Conservation (phyloP, 2,113 vertebrate genomes). For the Xiphophorus hellerii region DNA sequence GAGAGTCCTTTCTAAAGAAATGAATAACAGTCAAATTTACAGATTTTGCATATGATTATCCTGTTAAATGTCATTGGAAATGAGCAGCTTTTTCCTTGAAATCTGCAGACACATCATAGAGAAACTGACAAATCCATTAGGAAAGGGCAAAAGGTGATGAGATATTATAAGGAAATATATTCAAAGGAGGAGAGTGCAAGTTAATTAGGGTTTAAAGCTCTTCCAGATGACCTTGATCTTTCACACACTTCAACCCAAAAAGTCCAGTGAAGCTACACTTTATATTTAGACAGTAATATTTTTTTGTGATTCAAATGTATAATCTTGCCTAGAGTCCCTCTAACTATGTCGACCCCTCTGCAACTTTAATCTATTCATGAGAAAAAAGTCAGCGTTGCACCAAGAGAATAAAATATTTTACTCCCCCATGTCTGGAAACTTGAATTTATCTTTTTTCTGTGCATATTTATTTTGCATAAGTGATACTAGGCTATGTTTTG, state of each 20-base stretch:
- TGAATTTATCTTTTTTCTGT: slow-evolving; percentile 17
- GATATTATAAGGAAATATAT: slow-evolving; percentile 37
- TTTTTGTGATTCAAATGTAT: slow-evolving; percentile 43
- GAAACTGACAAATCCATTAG: slow-evolving; percentile 16
- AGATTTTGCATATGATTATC: slow-evolving; percentile 15
- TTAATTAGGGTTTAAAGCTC: slow-evolving; percentile 44
- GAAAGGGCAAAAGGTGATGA: slow-evolving; percentile 12
- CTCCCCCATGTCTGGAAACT: slow-evolving; percentile 1
- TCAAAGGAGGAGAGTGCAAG: slow-evolving; percentile 24
- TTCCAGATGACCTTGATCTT: slow-evolving; percentile 44
- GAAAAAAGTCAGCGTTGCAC: slow-evolving; percentile 26
- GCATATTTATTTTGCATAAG: neutral
- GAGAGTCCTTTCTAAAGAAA: slow-evolving; percentile 33
- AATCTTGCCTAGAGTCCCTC: slow-evolving; percentile 21
- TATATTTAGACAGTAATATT: slow-evolving; percentile 58
- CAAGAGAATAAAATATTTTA: slow-evolving; percentile 16
- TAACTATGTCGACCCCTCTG: slow-evolving; percentile 5
- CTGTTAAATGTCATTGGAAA: neutral
- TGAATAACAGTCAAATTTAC: slow-evolving; percentile 24
- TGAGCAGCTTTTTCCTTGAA: neutral
- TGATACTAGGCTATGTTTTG: slow-evolving; percentile 12
- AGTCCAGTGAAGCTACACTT: slow-evolving; percentile 36
- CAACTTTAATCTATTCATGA: slow-evolving; percentile 34
- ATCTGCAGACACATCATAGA: slow-evolving; percentile 26
- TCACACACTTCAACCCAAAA: slow-evolving; percentile 52